Conservation (phyloP, 2,113 vertebrate genomes). For the Podarcis cretensis region DNA sequence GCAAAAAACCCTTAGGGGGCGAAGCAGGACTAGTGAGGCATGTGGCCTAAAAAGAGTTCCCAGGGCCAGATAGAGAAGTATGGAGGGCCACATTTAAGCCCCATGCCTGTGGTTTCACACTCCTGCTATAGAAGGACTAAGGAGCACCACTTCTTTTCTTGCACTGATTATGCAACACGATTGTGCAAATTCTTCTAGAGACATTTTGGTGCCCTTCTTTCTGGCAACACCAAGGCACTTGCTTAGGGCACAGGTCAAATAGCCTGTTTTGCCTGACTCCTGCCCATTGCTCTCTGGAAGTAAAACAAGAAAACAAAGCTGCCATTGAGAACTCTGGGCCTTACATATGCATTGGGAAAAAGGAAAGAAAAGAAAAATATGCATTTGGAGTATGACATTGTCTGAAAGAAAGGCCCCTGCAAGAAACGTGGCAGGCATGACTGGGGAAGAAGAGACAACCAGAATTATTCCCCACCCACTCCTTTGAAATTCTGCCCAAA, state of each 20-base stretch:
- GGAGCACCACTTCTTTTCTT: too few relatives aligned
- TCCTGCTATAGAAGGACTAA: background rate
- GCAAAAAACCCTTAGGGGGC: too few relatives aligned
- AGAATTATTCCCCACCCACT: slow-evolving; percentile 1
- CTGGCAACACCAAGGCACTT: background rate
- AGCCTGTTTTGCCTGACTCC: background rate
- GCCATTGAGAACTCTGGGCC: background rate
- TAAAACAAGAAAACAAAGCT: too few relatives aligned
- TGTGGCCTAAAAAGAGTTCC: too few relatives aligned
- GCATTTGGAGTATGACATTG: too few relatives aligned
- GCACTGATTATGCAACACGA: background rate
- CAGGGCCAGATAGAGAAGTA: too few relatives aligned
- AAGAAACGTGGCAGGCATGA: background rate
- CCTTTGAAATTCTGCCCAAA: slow-evolving; percentile 7
- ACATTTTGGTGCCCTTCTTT: background rate
- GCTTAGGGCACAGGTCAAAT: background rate
- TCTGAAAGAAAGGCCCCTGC: background rate
- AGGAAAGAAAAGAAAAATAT: background rate
- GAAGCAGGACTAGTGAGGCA: too few relatives aligned
- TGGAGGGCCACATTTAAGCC: too few relatives aligned
- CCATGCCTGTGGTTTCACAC: too few relatives aligned
- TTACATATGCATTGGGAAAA: background rate
- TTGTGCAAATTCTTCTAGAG: background rate
- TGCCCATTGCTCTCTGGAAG: too few relatives aligned
- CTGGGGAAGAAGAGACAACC: background rate